Evolutionary conservation across 2,888 invertebrate genomes (phyloP).

Genomic region (Mesochorus sp.): DNA sequence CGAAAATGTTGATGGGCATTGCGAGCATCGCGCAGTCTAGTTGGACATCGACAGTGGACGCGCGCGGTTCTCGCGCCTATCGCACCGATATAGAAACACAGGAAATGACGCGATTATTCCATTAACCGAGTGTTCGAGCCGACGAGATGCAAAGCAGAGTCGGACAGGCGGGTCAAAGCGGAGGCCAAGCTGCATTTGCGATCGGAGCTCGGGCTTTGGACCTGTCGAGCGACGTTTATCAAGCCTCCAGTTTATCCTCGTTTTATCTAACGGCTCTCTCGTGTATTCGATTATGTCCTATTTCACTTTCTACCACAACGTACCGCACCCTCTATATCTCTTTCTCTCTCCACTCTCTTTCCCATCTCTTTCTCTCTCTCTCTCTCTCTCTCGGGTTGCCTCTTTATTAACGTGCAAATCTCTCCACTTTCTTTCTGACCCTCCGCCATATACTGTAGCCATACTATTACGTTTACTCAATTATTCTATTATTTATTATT

Average conservation of each 20-base stretch:
- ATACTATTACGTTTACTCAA: neutral
- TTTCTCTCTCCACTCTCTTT: neutral
- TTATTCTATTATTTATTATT: too few relatives aligned
- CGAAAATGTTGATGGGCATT: neutral
- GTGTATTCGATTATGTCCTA: constrained; percentile 49
- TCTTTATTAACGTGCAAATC: constrained; percentile 31
- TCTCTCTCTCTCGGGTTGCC: neutral
- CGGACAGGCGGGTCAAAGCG: constrained; percentile 12
- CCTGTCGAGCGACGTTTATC: constrained; percentile 51
- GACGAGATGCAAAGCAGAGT: constrained; percentile 24
- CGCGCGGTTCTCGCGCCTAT: neutral
- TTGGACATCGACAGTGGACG: constrained; percentile 7
- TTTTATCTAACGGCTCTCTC: constrained; percentile 42
- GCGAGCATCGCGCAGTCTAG: neutral
- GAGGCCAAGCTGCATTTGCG: constrained; percentile 32
- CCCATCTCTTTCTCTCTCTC: neutral
- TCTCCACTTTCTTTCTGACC: neutral
- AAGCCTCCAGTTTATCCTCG: constrained; percentile 29
- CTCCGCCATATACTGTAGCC: neutral
- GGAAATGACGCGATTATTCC: constrained; percentile 70
- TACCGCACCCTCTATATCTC: too few relatives aligned
- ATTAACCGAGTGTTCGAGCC: constrained; percentile 63
- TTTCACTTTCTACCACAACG: constrained; percentile 24
- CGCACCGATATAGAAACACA: constrained; percentile 51
- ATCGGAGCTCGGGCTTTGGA: constrained; percentile 24